phyloP scores from a whole-genome alignment of 2,888 invertebrate species.

The Netelia inedita region DNA sequence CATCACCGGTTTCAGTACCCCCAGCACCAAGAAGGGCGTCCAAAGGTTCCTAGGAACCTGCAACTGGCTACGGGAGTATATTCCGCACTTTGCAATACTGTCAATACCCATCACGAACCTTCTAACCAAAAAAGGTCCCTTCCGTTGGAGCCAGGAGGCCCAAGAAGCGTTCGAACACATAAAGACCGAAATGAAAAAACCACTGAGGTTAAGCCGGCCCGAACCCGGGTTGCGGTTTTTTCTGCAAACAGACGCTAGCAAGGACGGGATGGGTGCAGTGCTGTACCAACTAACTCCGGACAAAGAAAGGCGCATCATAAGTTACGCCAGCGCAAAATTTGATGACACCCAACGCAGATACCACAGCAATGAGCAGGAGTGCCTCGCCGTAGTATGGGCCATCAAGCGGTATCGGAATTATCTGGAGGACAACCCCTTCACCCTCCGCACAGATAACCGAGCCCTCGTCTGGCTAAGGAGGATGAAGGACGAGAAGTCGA shows the following conservation, averaged over 20 bases:
- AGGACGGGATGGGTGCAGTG: background rate
- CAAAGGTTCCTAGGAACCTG: slow-evolving; percentile 43
- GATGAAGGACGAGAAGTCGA: background rate
- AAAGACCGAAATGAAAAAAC: background rate
- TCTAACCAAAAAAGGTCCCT: background rate
- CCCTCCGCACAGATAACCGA: background rate
- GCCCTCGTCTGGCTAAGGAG: background rate
- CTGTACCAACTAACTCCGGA: background rate
- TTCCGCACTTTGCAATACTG: slow-evolving; percentile 11
- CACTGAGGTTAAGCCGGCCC: background rate
- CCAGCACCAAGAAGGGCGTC: background rate
- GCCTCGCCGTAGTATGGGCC: too few species aligned
- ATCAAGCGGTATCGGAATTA: background rate
- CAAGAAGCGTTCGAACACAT: too few species aligned
- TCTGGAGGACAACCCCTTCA: background rate
- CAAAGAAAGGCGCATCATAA: background rate
- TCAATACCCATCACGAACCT: slow-evolving; percentile 42
- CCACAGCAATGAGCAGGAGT: too few species aligned
- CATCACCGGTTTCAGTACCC: background rate
- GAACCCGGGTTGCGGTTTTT: background rate
- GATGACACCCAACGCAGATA: too few species aligned
- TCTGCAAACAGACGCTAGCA: background rate
- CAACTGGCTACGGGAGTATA: slow-evolving; percentile 57
- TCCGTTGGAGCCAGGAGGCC: background rate
- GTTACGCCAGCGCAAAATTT: too few species aligned